Evolutionary conservation across 2,888 invertebrate genomes (phyloP).

Genomic region (Lochmaea crataegi): DNA sequence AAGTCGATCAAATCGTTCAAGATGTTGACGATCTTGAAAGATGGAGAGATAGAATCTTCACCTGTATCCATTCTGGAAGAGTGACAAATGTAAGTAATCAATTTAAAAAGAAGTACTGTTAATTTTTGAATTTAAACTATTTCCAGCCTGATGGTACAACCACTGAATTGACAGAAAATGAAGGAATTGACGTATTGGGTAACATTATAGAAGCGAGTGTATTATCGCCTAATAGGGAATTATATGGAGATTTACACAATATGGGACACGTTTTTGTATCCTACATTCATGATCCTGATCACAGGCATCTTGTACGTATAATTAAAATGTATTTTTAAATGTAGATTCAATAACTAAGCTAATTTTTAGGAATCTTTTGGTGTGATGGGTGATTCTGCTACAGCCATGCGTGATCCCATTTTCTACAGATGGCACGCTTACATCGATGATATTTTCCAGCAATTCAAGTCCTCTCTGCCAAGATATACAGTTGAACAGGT

Average conservation of each 20-base stretch:
- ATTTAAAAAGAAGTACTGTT: background rate
- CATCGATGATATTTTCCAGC: slow-evolving; percentile 81
- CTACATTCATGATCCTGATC: slow-evolving; percentile 84
- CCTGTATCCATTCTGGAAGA: slow-evolving; percentile 75
- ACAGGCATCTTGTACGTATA: slow-evolving; percentile 73
- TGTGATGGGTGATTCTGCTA: slow-evolving; percentile 87
- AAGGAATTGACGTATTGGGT: slow-evolving; percentile 82
- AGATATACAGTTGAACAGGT: slow-evolving; percentile 74
- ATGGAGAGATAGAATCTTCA: slow-evolving; percentile 80
- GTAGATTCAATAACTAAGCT: background rate
- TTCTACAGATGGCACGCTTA: slow-evolving; percentile 90
- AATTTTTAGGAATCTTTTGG: slow-evolving; percentile 77
- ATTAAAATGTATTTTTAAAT: background rate
- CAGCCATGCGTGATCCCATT: slow-evolving; percentile 87
- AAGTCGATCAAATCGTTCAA: slow-evolving; percentile 74
- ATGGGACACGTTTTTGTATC: slow-evolving; percentile 83
- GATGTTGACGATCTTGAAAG: slow-evolving; percentile 79
- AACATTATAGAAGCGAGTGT: slow-evolving; percentile 82
- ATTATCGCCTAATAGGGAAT: slow-evolving; percentile 74
- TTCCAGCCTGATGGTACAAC: slow-evolving; percentile 10
- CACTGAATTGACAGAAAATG: slow-evolving; percentile 70
- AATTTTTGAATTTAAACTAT: no score
- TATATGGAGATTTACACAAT: slow-evolving; percentile 87
- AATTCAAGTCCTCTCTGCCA: slow-evolving; percentile 77
- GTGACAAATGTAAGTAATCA: slow-evolving; percentile 68